Evolutionary conservation across 1,140 invertebrate species (phyloP), one percentile per base, ranked within the genome.

Genomic region (Diabrotica virgifera): DNA sequence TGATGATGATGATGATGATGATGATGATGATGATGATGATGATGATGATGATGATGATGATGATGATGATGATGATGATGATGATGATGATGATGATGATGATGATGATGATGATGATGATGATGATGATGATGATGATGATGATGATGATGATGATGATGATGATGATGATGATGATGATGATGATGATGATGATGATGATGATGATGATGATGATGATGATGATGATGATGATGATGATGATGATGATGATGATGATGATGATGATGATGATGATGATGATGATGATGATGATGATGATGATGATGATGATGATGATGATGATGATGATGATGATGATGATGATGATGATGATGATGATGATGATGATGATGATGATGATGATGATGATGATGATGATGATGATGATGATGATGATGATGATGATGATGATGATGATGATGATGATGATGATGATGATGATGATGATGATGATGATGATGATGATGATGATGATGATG

Each of bases 141-240:
- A 63, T 55, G 65, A 63, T 38, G 56, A 64, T 38, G 60, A 63
- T 55, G 68, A 62, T 36, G 69, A 67, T 36, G 63, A 65, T 1
- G 59, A 60, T 60, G 63, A 67, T 35, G 67, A 71, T 50, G 65
- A 64, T 51, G 67, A 70, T 59, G 60, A 64, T 38, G 68, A 70
- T 11, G 68, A 70, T 9, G 64, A 68, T 61, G 70, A 70, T 51
- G 68, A 72, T 35, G 70, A 72, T 40, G 70, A 69, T 12, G 72
- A 72, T 35, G 68, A 71, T 46, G 52, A 63, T 59, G 70, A 64
- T 6, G 70, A 65, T 14, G n/a, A 64, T n/a, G 63, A 54, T 37
- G 67, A 65, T 54, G 58, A 59, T 58, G 56, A 58, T 38, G 24
- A 13, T 36, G 24, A 58, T 8, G 56, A 6, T 6, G 13, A 58